A percentile compares a stretch with the other conserved stretches of the same genome.
phyloP scores from a whole-genome alignment of 2,797 vertebrate species.

The Microctenopoma steveboyesi region DNA sequence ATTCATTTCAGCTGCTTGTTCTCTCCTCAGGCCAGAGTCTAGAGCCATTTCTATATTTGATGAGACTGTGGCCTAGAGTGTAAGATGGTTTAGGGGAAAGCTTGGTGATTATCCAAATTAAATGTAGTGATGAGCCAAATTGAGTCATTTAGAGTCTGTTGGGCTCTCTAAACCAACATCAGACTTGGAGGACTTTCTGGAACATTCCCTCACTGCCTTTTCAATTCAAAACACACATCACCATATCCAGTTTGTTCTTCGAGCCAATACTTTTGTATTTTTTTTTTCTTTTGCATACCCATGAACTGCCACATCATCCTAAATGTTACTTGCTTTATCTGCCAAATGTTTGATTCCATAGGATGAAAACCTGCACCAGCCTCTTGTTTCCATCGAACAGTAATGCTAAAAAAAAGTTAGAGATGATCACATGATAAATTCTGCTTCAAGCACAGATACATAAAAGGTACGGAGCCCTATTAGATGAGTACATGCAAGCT shows the following conservation, averaged over 20 bases:
- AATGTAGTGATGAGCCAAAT: conserved; percentile 47
- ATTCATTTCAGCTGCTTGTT: conserved; percentile 48
- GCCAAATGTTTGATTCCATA: conserved; percentile 39
- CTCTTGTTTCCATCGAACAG: conserved; percentile 12
- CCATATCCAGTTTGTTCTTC: conserved; percentile 25
- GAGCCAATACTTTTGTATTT: conserved; percentile 23
- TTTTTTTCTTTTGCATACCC: conserved; percentile 23
- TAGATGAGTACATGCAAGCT: conserved; percentile 26
- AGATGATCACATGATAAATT: conserved; percentile 56
- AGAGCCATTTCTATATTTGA: conserved; percentile 39
- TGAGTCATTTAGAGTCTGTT: conserved; percentile 48
- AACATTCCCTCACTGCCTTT: conserved; percentile 45
- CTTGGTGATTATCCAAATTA: conserved; percentile 53
- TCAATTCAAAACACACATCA: conserved; percentile 39
- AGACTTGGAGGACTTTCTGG: conserved; percentile 48
- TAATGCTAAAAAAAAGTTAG: conserved; percentile 55
- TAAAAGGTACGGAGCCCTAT: conserved; percentile 50
- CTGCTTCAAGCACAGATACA: conserved; percentile 61
- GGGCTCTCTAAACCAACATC: conserved; percentile 37
- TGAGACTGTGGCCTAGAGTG: conserved; percentile 33
- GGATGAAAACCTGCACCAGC: conserved; percentile 42
- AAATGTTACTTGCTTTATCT: conserved; percentile 26
- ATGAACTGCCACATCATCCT: conserved; percentile 17
- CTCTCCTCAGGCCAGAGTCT: conserved; percentile 28
- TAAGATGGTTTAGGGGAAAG: conserved; percentile 37